A percentile compares a stretch with the other conserved stretches of the same genome.
These are phyloP conservation scores for Chaunax sp. DNA, from an alignment of 2,797 vertebrate genomes.

Conservation along the genomic window DNA sequence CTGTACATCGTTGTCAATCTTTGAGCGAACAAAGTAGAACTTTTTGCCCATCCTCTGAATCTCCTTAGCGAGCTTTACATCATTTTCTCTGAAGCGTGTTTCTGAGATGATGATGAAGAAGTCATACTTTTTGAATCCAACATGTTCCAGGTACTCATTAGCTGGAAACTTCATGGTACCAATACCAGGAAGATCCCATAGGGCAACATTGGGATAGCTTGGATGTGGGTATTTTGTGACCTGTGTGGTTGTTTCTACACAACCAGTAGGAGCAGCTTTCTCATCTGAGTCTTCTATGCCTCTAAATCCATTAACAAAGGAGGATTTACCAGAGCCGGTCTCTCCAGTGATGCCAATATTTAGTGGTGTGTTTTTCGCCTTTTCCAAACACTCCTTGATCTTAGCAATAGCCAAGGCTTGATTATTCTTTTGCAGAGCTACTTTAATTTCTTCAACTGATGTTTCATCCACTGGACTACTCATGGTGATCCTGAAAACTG, in stretches of 20 bases:
- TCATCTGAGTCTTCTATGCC: constrained; percentile 34
- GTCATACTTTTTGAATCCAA: constrained; percentile 79
- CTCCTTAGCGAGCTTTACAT: constrained; percentile 75
- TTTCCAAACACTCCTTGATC: constrained; percentile 30
- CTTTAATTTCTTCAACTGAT: constrained; percentile 23
- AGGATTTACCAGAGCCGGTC: constrained; percentile 68
- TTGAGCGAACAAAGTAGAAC: constrained; percentile 85
- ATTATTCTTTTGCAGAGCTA: constrained; percentile 11
- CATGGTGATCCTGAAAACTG: neutral
- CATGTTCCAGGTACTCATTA: constrained; percentile 73
- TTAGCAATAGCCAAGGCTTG: constrained; percentile 21
- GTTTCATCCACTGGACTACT: rapidly evolving
- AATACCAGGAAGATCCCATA: constrained; percentile 86
- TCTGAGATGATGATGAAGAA: constrained; percentile 81
- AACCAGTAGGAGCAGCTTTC: constrained; percentile 50
- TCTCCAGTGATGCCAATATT: constrained; percentile 70
- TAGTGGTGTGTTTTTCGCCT: constrained; percentile 23
- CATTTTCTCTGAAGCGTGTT: constrained; percentile 74
- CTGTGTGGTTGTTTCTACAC: constrained; percentile 50
- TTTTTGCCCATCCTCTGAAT: constrained; percentile 76
- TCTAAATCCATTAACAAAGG: constrained; percentile 65
- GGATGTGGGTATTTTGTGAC: constrained; percentile 71
- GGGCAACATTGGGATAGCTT: constrained; percentile 66
- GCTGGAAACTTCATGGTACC: constrained; percentile 74
- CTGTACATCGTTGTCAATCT: constrained; percentile 76